These are phyloP conservation scores for Misgurnus mizolepis DNA, from an alignment of 2,113 vertebrate species.

Conservation along the genomic window DNA sequence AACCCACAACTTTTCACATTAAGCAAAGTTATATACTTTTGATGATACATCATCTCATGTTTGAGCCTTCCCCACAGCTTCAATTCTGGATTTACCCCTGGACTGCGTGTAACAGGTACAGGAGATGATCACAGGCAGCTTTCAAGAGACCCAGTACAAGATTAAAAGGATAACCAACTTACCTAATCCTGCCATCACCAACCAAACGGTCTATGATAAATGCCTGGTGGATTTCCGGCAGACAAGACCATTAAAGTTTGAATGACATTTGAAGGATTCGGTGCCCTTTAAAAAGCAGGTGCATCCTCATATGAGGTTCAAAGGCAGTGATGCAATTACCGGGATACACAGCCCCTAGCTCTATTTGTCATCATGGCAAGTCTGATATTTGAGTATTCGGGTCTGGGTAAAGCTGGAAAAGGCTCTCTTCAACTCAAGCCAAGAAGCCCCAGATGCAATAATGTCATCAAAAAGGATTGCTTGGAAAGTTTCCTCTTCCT, in stretches of 20 bases:
- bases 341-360: conserved; percentile 18
- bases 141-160: background rate
- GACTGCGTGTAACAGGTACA: background rate
- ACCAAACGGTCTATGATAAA: conserved; percentile 18
- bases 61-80: too few relatives aligned
- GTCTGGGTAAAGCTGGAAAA: background rate
- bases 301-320: conserved; percentile 36
- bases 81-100: too few relatives aligned
- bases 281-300: conserved; percentile 43
- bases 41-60: too few relatives aligned
- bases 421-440: background rate
- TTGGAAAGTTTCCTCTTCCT: conserved; percentile 23
- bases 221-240: background rate
- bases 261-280: conserved; percentile 45
- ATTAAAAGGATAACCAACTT: background rate
- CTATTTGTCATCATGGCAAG: conserved; percentile 42
- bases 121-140: background rate
- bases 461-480: conserved; percentile 44
- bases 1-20: too few relatives aligned
- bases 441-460: conserved; percentile 34
- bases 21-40: too few relatives aligned
- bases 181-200: background rate
- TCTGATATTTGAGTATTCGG: conserved; percentile 9
- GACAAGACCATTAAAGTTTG: conserved; percentile 33
- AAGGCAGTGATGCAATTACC: conserved; percentile 40